These are phyloP conservation scores for Lycodopsis pacificus DNA, from an alignment of 2,797 vertebrate species.

Conservation along the genomic window DNA sequence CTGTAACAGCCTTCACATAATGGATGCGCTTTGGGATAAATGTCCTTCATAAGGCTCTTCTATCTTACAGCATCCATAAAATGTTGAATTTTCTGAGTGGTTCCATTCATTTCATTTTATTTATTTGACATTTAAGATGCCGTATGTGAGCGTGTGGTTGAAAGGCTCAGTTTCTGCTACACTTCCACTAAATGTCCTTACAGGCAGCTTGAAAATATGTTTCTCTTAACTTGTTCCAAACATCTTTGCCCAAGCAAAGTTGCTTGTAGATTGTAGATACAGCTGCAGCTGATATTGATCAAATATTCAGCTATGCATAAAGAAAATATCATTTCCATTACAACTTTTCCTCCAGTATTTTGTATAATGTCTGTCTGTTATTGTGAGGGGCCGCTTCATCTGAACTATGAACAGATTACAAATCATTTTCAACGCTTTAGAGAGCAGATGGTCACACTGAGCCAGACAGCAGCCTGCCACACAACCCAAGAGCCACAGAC, in stretches of 20 bases:
- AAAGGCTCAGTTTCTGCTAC: not conserved
- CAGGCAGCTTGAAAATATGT: not conserved
- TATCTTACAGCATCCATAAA: constrained; percentile 23
- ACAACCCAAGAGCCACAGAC: not conserved
- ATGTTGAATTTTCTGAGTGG: constrained; percentile 24
- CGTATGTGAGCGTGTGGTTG: not conserved
- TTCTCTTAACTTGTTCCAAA: not conserved
- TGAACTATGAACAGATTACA: not conserved
- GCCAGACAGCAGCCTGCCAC: too few species aligned
- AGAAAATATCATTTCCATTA: not conserved
- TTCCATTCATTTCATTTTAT: constrained; percentile 30
- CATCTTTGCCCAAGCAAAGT: not conserved
- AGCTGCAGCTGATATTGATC: not conserved
- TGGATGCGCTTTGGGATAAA: constrained; percentile 46
- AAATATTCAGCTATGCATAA: not conserved
- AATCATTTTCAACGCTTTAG: not conserved
- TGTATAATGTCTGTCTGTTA: not conserved
- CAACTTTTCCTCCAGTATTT: too few species aligned
- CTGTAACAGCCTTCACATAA: constrained; percentile 42
- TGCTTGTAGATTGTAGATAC: not conserved
- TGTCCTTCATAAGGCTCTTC: constrained; percentile 45
- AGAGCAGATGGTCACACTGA: too few species aligned
- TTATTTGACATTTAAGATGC: constrained; percentile 28
- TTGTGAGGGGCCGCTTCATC: too few species aligned
- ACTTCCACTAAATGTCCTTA: not conserved